Evolutionary conservation across 92 coral and sea anemone genomes (phyloP), one percentile per base, ranked within the genome.

Genomic region (Montipora capitata): DNA sequence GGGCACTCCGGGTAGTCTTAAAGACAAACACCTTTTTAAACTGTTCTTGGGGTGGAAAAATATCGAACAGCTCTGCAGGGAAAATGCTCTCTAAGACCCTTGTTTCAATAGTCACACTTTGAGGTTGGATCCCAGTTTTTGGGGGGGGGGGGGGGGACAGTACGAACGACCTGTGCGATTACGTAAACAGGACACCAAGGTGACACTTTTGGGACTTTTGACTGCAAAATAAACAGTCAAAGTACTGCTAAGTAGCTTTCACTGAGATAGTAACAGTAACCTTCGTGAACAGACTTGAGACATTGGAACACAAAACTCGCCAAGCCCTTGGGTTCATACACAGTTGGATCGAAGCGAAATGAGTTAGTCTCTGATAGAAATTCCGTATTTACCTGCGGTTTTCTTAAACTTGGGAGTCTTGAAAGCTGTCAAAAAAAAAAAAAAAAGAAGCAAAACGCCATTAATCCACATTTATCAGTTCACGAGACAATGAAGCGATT

Each of bases 391-490:
- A 66, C 67, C 73, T 68, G 87, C 42, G 45, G 58, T 42, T 8
- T 20, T 9, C 43, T 84, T 65, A 84, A 45, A 84, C 88, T 84
- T 84, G 88, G 45, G 88, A 84, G 66, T 84, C 88, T 84, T 84
- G 88, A 76, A 84, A 84, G 74, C 88, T 84, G 81, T 61, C 82
- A 61, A 74, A 65, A 18, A 1, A 20, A 65, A 18, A 1, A 20
- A 27, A 27, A 27, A 48, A 18, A 0, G 74, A 39, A 63, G 40
- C 7, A 76, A 84, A 41, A 84, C 7, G 64, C n/a, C 72, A 44
- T 72, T 83, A 83, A 72, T 41, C 87, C 71, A 72, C 39, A 18
- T 43, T 79, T 51, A 45, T 77, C 3, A 10, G 15, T 3, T 27
- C 35, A 27, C 35, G 52, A 79, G 63, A 49, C 76, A 68, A 80